Percentiles rank a stretch among this genome's conserved stretches.
These are phyloP conservation scores for Ichneumon xanthorius DNA, from an alignment of 2,888 invertebrate genomes.

Conservation along the genomic window DNA sequence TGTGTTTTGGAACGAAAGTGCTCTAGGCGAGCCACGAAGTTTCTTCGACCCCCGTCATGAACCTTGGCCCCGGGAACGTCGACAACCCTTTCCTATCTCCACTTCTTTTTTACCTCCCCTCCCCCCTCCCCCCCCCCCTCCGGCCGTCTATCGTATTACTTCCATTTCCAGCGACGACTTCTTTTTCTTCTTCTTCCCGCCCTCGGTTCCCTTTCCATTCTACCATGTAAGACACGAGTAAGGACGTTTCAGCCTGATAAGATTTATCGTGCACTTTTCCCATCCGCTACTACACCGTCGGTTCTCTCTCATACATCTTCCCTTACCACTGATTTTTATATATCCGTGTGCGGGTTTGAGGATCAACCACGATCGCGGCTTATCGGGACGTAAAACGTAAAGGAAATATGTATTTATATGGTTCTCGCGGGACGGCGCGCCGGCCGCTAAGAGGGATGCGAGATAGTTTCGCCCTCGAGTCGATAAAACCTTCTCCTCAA, in stretches of 20 bases:
- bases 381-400: constrained; percentile 31
- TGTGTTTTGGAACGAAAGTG: constrained; percentile 7
- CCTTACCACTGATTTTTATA: constrained; percentile 27
- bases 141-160: constrained; percentile 38
- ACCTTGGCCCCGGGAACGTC: constrained; percentile 59
- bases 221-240: constrained; percentile 43
- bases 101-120: constrained; percentile 14
- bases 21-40: constrained; percentile 32
- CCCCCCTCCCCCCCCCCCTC: neutral
- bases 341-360: constrained; percentile 1
- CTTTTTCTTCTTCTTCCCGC: constrained; percentile 36
- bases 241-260: constrained; percentile 63
- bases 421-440: neutral
- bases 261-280: constrained; percentile 66
- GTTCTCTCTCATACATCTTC: neutral
- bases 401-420: constrained; percentile 28
- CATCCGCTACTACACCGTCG: neutral
- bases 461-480: neutral
- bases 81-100: constrained; percentile 28
- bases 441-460: neutral
- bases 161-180: constrained; percentile 13
- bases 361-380: constrained; percentile 12
- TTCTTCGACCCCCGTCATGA: constrained; percentile 52
- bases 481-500: neutral
- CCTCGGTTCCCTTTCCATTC: constrained; percentile 49